Percentiles rank a stretch among this genome's conserved stretches.
These are phyloP conservation scores for Alloscopus bannaensis DNA, from an alignment of 2,888 invertebrate species.

Conservation along the genomic window DNA sequence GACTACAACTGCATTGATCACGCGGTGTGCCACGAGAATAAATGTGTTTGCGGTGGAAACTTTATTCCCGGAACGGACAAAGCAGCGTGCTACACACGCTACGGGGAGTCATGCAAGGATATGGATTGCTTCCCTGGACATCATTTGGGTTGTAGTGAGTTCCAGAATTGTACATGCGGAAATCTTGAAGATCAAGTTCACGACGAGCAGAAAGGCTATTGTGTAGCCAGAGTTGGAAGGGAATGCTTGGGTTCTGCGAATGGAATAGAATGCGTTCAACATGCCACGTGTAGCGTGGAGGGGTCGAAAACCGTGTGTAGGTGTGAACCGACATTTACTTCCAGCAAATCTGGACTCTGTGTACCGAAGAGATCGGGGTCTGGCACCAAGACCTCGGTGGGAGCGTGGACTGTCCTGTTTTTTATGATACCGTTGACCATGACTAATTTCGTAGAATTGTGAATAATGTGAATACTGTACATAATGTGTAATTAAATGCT, in stretches of 20 bases:
- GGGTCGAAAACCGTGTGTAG: too few relatives aligned
- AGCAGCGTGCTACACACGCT: constrained; percentile 6
- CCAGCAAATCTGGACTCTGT: too few relatives aligned
- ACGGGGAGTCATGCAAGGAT: constrained; percentile 1
- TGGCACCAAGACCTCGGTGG: too few relatives aligned
- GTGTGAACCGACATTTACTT: too few relatives aligned
- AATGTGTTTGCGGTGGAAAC: constrained; percentile 10
- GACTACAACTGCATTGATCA: constrained; percentile 29
- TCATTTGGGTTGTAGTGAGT: constrained; percentile 22
- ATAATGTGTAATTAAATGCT: too few relatives aligned
- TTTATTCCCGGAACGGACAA: constrained; percentile 13
- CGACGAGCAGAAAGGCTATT: neutral
- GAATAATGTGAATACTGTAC: too few relatives aligned
- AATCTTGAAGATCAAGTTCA: constrained; percentile 16
- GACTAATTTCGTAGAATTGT: too few relatives aligned
- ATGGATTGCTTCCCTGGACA: constrained; percentile 19
- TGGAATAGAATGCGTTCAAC: constrained; percentile 8
- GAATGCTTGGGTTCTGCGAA: neutral
- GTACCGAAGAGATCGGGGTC: too few relatives aligned
- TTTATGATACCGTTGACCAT: too few relatives aligned
- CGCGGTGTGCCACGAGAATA: constrained; percentile 8
- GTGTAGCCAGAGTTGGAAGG: constrained; percentile 4
- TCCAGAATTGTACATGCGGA: constrained; percentile 13
- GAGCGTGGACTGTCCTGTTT: too few relatives aligned
- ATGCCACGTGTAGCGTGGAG: constrained; percentile 15